These are phyloP conservation scores for Genyomyrus donnyi DNA, from an alignment of 2,113 vertebrate genomes.

Conservation along the genomic window DNA sequence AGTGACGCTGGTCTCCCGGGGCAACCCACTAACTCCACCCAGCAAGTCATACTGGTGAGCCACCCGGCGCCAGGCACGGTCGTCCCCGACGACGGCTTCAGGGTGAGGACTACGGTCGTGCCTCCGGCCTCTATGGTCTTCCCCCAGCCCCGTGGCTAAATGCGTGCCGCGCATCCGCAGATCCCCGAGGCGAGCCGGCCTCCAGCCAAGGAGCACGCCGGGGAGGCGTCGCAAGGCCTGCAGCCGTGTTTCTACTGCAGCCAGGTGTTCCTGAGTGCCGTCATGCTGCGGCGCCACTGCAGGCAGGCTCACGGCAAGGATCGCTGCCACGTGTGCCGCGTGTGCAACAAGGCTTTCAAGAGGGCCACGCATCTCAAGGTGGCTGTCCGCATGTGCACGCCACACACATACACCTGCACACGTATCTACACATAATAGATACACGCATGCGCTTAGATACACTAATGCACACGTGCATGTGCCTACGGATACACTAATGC, in stretches of 20 bases:
- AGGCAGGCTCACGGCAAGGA: constrained; percentile 72
- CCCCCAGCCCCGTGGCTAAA: not conserved
- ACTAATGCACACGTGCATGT: not conserved
- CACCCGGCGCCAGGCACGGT: constrained; percentile 62
- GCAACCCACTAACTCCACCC: constrained; percentile 58
- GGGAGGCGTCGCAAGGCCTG: constrained; percentile 59
- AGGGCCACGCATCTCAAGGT: constrained; percentile 95
- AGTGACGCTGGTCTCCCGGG: constrained; percentile 69
- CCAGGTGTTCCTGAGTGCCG: constrained; percentile 68
- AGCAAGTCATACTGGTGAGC: constrained; percentile 88
- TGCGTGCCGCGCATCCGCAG: constrained; percentile 40
- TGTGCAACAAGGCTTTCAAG: constrained; percentile 94
- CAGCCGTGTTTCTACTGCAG: constrained; percentile 85
- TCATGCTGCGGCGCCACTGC: constrained; percentile 74
- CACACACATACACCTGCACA: not conserved
- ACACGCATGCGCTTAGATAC: not conserved
- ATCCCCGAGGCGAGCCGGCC: constrained; percentile 61
- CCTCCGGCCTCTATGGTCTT: not conserved
- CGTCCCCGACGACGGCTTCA: constrained; percentile 45
- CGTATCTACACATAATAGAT: constrained; percentile 14
- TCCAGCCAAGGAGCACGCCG: constrained; percentile 51
- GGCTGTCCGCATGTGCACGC: constrained; percentile 20
- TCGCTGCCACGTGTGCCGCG: constrained; percentile 78
- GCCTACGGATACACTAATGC: not conserved
- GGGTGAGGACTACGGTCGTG: constrained; percentile 35